phyloP scores from a whole-genome alignment of 2,888 invertebrate genomes.

The Galeruca laticollis region DNA sequence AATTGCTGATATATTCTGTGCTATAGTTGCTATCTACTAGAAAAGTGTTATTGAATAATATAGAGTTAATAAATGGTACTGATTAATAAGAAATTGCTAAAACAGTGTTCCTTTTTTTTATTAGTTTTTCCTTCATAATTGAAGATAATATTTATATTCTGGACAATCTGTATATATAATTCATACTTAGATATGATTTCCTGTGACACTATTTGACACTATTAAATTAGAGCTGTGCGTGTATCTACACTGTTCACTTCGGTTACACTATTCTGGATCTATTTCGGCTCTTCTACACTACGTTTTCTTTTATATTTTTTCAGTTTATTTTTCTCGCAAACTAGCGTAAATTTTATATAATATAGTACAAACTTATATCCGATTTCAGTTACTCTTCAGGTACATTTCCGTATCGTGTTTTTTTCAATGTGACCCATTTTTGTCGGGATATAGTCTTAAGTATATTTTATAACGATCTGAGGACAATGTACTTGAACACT shows the following conservation, averaged over 20 bases:
- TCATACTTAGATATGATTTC: constrained; percentile 61
- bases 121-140: not conserved
- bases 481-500: constrained; percentile 49
- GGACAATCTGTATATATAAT: constrained; percentile 50
- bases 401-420: constrained; percentile 48
- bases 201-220: constrained; percentile 57
- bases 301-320: constrained; percentile 38
- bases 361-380: constrained; percentile 47
- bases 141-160: constrained; percentile 30
- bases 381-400: constrained; percentile 47
- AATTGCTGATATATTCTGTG: no score
- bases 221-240: constrained; percentile 59
- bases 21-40: no score
- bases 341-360: constrained; percentile 32
- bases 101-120: no score
- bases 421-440: constrained; percentile 47
- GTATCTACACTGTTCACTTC: constrained; percentile 60
- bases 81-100: no score
- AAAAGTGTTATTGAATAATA: no score
- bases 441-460: constrained; percentile 60
- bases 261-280: constrained; percentile 51
- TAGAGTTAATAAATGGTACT: no score
- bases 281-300: constrained; percentile 42
- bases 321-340: constrained; percentile 38
- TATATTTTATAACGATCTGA: constrained; percentile 56